A percentile compares a stretch with the other conserved stretches of the same genome.
Evolutionary conservation across 1,140 invertebrate genomes (phyloP).

Genomic region (Drosophila bipectinata): DNA sequence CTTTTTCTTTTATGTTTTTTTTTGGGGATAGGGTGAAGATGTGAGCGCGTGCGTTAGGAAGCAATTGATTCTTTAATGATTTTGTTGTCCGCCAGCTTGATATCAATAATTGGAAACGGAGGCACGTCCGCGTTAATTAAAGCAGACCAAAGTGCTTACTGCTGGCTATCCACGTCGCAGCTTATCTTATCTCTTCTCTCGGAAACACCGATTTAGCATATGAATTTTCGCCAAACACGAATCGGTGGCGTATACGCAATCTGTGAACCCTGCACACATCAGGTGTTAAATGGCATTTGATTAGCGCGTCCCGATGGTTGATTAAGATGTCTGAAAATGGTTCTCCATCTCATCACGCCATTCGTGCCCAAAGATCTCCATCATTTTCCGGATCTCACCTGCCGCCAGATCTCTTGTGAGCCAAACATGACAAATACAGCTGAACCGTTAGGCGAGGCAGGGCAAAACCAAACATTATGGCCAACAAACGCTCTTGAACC

Average conservation of each 20-base stretch:
- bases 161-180: constrained; percentile 46
- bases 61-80: constrained; percentile 68
- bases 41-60: constrained; percentile 47
- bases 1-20: constrained; percentile 15
- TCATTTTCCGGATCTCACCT: constrained; percentile 31
- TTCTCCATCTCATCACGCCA: constrained; percentile 32
- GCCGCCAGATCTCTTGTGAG: constrained; percentile 10
- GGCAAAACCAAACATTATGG: constrained; percentile 41
- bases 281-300: constrained; percentile 40
- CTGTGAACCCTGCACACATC: constrained; percentile 18
- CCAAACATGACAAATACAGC: constrained; percentile 22
- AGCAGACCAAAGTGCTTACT: constrained; percentile 39
- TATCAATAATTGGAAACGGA: constrained; percentile 58
- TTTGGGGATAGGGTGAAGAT: constrained; percentile 20
- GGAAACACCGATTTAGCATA: constrained; percentile 28
- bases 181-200: constrained; percentile 59
- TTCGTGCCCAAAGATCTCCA: not conserved
- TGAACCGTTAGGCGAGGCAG: constrained; percentile 28
- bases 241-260: constrained; percentile 56
- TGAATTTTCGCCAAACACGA: constrained; percentile 13
- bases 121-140: constrained; percentile 71
- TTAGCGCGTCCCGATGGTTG: constrained; percentile 46
- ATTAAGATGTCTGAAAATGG: constrained; percentile 49
- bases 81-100: constrained; percentile 58
- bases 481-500: constrained; percentile 74